phyloP scores from a whole-genome alignment of 2,888 invertebrate genomes.

The Patella depressa region DNA sequence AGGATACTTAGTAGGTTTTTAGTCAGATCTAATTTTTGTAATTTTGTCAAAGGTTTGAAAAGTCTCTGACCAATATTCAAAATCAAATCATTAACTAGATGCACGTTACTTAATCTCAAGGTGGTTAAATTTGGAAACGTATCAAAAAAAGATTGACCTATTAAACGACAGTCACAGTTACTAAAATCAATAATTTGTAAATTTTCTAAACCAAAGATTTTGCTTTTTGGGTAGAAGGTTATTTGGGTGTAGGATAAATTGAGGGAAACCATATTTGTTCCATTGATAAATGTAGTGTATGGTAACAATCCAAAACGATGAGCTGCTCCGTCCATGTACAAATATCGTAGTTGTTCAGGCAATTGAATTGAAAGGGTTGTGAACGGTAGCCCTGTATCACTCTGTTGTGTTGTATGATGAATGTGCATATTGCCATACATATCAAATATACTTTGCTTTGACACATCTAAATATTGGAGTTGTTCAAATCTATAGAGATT shows the following conservation, averaged over 20 bases:
- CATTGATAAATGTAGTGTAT: not conserved
- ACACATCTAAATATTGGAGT: too few relatives aligned
- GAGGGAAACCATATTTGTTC: not conserved
- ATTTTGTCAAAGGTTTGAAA: not conserved
- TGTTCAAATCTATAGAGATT: too few relatives aligned
- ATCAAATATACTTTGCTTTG: too few relatives aligned
- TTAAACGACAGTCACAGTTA: not conserved
- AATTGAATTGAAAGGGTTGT: not conserved
- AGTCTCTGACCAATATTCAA: not conserved
- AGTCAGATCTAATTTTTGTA: not conserved
- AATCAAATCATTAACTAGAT: not conserved
- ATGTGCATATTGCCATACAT: too few relatives aligned
- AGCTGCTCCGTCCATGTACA: not conserved
- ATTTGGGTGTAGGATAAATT: not conserved
- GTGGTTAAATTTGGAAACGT: slow-evolving; percentile 3
- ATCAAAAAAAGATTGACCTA: not conserved
- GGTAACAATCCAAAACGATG: not conserved
- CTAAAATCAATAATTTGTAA: not conserved
- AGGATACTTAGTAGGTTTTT: not conserved
- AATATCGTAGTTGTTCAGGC: not conserved
- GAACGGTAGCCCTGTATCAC: too few relatives aligned
- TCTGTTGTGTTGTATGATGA: too few relatives aligned
- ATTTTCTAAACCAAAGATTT: not conserved
- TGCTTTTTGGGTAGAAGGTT: not conserved
- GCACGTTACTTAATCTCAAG: not conserved